Percentiles rank a stretch among this genome's conserved stretches.
Evolutionary conservation across 2,888 invertebrate genomes (phyloP).

Genomic region (Limnephilus marmoratus): DNA sequence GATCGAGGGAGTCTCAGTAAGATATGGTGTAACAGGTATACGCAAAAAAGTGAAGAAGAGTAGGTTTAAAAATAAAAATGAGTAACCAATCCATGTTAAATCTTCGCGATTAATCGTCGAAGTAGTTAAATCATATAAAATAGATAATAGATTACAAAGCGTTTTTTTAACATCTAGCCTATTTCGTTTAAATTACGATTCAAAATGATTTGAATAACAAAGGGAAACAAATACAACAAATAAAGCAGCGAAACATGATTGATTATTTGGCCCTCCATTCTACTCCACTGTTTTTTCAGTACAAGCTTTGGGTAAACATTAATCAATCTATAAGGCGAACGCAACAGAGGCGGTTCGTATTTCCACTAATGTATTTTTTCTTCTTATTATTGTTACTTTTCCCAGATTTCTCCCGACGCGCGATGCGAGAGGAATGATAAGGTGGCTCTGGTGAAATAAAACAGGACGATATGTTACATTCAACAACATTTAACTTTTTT

Average conservation of each 20-base stretch:
- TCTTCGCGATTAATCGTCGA: neutral
- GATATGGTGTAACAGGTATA: too few species aligned
- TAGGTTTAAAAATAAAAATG: neutral
- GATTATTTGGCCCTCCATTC: constrained; percentile 43
- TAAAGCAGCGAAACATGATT: constrained; percentile 46
- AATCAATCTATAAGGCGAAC: constrained; percentile 53
- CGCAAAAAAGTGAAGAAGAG: too few species aligned
- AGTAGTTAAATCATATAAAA: neutral
- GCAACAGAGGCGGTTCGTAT: constrained; percentile 46
- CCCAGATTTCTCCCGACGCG: neutral
- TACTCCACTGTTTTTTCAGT: constrained; percentile 17
- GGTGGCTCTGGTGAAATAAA: neutral
- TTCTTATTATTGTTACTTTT: constrained; percentile 27
- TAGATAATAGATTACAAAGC: neutral
- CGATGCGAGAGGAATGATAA: constrained; percentile 20
- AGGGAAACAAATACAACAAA: neutral
- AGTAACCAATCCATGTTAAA: neutral
- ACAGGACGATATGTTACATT: neutral
- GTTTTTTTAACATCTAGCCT: neutral
- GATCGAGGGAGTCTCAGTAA: too few species aligned
- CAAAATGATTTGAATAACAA: constrained; percentile 39
- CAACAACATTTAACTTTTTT: too few species aligned
- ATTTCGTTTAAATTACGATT: constrained; percentile 11
- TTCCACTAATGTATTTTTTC: constrained; percentile 44
- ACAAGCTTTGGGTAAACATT: constrained; percentile 46